Base-by-base conservation (phyloP, 1,140 invertebrate species). In the Maconellicoccus hirsutus region DNA sequence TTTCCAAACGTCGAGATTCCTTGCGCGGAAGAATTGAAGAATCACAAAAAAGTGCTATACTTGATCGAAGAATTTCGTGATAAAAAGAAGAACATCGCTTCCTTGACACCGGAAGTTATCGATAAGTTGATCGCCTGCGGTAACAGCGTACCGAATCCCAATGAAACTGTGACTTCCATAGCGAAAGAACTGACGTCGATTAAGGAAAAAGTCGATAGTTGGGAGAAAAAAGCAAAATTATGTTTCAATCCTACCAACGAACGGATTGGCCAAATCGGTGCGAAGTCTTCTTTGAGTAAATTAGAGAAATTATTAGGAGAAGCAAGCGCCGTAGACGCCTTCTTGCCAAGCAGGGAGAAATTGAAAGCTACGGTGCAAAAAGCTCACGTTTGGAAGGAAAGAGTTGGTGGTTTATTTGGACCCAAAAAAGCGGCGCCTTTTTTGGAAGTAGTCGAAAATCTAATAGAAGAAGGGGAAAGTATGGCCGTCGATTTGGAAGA, bases 1-100 rank as follows among this genome's bases (percentile, higher is more conserved):
- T 66, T 66, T 19, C 61, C 61, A 3, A 66, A 66, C 25, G 61
- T 66, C 10, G 61, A 66, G 25, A 66, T 66, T 4, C 19, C 61
- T 12, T 66, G 21, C 25, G 21, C 25, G 16, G 61, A 66, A 1
- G 61, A 4, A 22, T 66, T 66, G 61, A 66, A 23, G 25, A 66
- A 66, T 26, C 61, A 23, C 7, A 66, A 66, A 19, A 66, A 66
- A 66, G 19, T 66, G 1, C 4, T 66, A 10, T 66, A 23, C 21
- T 19, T 66, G 61, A 66, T 25, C 61, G 61, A 66, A 23, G 61
- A 66, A 25, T 66, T 16, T 22, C 3, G 8, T 23, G 61, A 23
- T 4, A 66, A 66, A 16, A 23, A 26, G 8, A 66, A 66, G 25
- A 66, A 66, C 16, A 8, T 16, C 6, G 2, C 21, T 25, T 66